phyloP scores from a whole-genome alignment of 2,888 invertebrate species.

The Oligia fasciuncula region DNA sequence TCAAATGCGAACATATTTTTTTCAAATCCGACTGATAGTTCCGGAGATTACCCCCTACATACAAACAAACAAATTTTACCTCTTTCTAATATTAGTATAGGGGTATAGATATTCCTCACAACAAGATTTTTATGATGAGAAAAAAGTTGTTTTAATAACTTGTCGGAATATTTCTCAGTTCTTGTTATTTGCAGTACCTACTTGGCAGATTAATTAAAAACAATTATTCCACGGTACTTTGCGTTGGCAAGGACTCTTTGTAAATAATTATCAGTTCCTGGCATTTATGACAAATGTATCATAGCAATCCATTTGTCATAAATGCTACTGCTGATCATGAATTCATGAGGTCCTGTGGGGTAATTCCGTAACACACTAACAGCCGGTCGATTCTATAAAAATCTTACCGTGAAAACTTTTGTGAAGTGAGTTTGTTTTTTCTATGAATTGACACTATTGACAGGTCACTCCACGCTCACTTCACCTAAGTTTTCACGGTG shows the following conservation, averaged over 20 bases:
- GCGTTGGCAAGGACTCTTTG: slow-evolving; percentile 13
- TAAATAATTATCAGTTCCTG: background rate
- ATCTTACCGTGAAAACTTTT: too few relatives aligned
- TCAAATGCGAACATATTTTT: background rate
- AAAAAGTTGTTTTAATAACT: background rate
- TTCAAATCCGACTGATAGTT: too few relatives aligned
- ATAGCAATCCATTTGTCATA: background rate
- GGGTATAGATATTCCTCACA: background rate
- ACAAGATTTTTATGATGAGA: background rate
- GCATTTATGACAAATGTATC: too few relatives aligned
- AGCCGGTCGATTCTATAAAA: too few relatives aligned
- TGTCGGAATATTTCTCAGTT: slow-evolving; percentile 14
- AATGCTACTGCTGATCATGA: background rate
- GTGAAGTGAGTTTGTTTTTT: too few relatives aligned
- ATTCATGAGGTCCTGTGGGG: background rate
- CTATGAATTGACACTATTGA: too few relatives aligned
- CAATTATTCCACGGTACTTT: slow-evolving; percentile 17
- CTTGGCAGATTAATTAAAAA: slow-evolving; percentile 3
- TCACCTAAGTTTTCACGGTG: too few relatives aligned
- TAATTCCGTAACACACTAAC: background rate
- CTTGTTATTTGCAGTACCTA: background rate
- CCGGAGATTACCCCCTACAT: too few relatives aligned
- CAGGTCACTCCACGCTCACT: too few relatives aligned
- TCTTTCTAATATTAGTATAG: background rate
- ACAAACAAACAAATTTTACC: too few relatives aligned